Conservation (phyloP, 2,888 invertebrate genomes). For the Scaptomyza tumidula region DNA sequence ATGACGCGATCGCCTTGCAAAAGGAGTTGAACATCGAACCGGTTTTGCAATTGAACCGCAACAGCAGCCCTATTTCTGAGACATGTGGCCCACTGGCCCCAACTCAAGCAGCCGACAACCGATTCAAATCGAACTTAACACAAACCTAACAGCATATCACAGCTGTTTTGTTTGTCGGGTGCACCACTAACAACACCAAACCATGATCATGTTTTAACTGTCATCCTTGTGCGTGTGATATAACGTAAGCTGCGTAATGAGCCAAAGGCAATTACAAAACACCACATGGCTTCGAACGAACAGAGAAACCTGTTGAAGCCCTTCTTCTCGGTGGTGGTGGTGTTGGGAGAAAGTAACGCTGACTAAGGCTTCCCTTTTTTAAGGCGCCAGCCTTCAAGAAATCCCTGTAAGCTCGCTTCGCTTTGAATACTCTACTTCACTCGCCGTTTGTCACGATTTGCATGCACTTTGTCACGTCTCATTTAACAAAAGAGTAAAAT, state of each 20-base stretch:
- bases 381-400: constrained; percentile 54
- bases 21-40: constrained; percentile 63
- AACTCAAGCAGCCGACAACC: constrained; percentile 40
- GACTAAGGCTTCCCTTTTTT: constrained; percentile 61
- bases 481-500: constrained; percentile 54
- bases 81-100: constrained; percentile 66
- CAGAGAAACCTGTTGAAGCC: constrained; percentile 65
- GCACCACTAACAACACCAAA: neutral
- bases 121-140: constrained; percentile 7
- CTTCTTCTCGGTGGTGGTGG: constrained; percentile 32
- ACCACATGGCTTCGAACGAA: constrained; percentile 65
- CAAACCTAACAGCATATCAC: neutral
- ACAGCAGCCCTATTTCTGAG: constrained; percentile 44
- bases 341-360: constrained; percentile 66
- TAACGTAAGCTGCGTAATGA: constrained; percentile 74
- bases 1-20: constrained; percentile 42
- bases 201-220: constrained; percentile 4
- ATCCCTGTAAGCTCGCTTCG: constrained; percentile 4
- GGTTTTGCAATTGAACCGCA: constrained; percentile 55
- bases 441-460: constrained; percentile 40
- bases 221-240: constrained; percentile 73
- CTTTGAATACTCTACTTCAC: neutral
- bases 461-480: constrained; percentile 70
- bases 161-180: constrained; percentile 38
- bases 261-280: constrained; percentile 66